Conservation (phyloP, 2,113 vertebrate species). For the Gymnogyps californianus region DNA sequence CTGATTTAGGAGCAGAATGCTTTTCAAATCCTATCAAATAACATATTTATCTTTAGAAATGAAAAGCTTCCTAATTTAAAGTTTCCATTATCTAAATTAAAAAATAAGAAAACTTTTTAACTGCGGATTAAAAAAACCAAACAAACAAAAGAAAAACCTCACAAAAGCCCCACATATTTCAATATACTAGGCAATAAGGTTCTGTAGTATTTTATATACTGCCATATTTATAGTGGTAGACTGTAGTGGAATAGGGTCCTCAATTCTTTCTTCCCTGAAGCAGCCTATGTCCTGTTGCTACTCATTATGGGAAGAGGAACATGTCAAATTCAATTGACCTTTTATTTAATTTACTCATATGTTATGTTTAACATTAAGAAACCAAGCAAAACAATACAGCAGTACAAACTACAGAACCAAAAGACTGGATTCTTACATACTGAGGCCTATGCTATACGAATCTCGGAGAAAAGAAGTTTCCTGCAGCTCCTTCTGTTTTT, state of each 20-base stretch:
- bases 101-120: background rate
- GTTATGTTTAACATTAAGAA: background rate
- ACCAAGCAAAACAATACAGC: background rate
- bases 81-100: background rate
- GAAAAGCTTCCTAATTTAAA: background rate
- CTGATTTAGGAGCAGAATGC: conserved; percentile 65
- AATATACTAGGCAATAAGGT: background rate
- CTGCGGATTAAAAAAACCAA: background rate
- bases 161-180: background rate
- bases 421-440: background rate
- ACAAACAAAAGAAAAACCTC: background rate
- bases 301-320: background rate
- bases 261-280: background rate
- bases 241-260: background rate
- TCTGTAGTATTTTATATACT: background rate
- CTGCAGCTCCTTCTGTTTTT: background rate
- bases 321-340: background rate
- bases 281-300: background rate
- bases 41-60: background rate
- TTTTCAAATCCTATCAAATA: conserved; percentile 68
- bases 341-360: background rate
- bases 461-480: background rate
- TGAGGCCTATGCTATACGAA: background rate
- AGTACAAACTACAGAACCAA: background rate
- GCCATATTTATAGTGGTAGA: background rate